Base-by-base conservation (phyloP, 2,888 invertebrate species). In the Dasysyrphus albostriatus region DNA sequence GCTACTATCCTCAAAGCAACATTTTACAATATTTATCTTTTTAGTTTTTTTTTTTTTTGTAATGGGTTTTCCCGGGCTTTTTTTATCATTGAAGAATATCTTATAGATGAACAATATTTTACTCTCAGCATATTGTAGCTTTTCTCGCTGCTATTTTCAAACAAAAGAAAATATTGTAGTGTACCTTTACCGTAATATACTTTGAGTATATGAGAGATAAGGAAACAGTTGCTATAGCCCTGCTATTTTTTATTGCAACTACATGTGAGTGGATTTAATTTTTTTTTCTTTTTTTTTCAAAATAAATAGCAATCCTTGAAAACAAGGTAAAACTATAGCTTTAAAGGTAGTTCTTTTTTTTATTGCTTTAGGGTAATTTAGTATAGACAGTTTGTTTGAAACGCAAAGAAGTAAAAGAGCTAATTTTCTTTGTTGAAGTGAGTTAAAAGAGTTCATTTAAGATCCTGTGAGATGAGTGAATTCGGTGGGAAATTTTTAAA, bases 51-150 rank as follows among this genome's bases (percentile, higher is more conserved):
- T 37, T 16, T 39, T 58, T 24, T 14, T 47, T 58, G 14, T 5
- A 77, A 65, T 69, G 69, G 70, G 47, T n/a, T 39, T 69, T 69
- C 39, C 32, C 61, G 51, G 77, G 77, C 75, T 63, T 74, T 77
- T 84, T 84, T 87, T 82, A 87, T 82, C 85, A 83, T 74, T 79
- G 87, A 83, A 75, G 75, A 78, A 82, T 82, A 87, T 87, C 83
- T 75, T 79, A 75, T 77, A 78, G 78, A 87, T 87, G 87, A 83
- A 87, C 78, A 87, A 79, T 83, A 54, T 44, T 54, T 69, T 63
- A 51, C 42, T 72, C 37, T 67, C 24, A 59, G 16, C 70, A 32
- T 34, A 72, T 59, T 73, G 39, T 51, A 56, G 51, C 16, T 44
- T 29, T 24, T 29, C 54, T 12, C 14, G 2, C 34, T 34, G 34